phyloP scores from a whole-genome alignment of 2,888 invertebrate genomes.

The Acronicta aceris region DNA sequence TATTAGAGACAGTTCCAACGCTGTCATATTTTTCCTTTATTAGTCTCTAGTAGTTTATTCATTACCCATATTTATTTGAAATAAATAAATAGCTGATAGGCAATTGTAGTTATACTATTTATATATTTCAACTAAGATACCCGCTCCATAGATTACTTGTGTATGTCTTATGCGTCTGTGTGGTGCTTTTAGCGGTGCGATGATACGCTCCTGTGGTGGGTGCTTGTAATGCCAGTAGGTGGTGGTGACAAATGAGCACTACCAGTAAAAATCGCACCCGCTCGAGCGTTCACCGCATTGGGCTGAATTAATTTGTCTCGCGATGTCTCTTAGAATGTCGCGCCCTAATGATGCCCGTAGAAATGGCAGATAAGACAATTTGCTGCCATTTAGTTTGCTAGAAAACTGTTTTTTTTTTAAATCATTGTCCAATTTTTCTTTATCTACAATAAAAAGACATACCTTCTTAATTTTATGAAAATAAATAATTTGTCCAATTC shows the following conservation, averaged over 20 bases:
- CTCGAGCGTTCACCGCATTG: slow-evolving; percentile 69
- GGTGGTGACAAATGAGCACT: slow-evolving; percentile 86
- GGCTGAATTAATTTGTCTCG: slow-evolving; percentile 88
- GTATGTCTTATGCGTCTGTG: slow-evolving; percentile 25
- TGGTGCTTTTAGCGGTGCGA: slow-evolving; percentile 77
- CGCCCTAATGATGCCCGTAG: slow-evolving; percentile 55
- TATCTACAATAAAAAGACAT: too few species aligned
- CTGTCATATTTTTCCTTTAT: too few species aligned
- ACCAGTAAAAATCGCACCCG: slow-evolving; percentile 82
- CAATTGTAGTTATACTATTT: too few species aligned
- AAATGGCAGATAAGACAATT: slow-evolving; percentile 53
- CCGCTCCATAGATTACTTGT: slow-evolving; percentile 55
- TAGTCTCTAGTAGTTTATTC: too few species aligned
- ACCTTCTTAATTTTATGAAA: too few species aligned
- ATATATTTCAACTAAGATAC: slow-evolving; percentile 7
- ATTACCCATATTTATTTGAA: too few species aligned
- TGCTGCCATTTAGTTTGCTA: not conserved
- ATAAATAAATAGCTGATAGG: too few species aligned
- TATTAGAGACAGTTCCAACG: too few species aligned
- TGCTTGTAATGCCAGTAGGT: slow-evolving; percentile 47
- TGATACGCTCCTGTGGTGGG: slow-evolving; percentile 77
- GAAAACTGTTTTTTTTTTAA: too few species aligned
- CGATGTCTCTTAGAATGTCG: slow-evolving; percentile 84
- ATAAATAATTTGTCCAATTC: too few species aligned
- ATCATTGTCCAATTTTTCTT: too few species aligned